These are phyloP conservation scores for Amphibalanus amphitrite DNA, from an alignment of 1,140 invertebrate species.

Conservation along the genomic window DNA sequence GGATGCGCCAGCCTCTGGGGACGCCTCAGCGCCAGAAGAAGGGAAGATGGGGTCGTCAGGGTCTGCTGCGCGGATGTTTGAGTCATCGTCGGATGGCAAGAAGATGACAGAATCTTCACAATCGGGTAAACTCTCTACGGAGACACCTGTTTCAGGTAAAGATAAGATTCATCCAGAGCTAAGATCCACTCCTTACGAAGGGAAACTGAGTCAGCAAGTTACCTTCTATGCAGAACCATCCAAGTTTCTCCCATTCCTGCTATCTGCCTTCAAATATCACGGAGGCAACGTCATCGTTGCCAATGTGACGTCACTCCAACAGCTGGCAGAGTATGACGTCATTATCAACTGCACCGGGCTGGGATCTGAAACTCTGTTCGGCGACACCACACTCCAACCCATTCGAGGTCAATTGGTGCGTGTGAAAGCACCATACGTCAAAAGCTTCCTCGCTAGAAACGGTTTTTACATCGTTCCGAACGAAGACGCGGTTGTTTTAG, in stretches of 20 bases:
- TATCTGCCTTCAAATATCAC: slow-evolving; percentile 12
- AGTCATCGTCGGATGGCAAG: no score
- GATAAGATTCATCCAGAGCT: no score
- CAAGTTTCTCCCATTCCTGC: slow-evolving; percentile 15
- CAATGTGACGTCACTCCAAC: slow-evolving; percentile 7
- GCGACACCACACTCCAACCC: slow-evolving; percentile 17
- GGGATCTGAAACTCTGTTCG: slow-evolving; percentile 17
- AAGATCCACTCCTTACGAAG: no score
- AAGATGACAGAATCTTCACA: background rate
- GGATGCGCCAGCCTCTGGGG: background rate
- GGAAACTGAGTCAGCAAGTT: background rate
- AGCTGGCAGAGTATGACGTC: slow-evolving; percentile 15
- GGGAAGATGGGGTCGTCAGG: no score
- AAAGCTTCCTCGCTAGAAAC: background rate
- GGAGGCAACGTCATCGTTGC: slow-evolving; percentile 4
- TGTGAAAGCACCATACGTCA: slow-evolving; percentile 1
- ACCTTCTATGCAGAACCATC: slow-evolving; percentile 13
- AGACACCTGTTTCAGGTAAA: no score
- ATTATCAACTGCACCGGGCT: slow-evolving; percentile 22
- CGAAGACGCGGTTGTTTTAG: slow-evolving; percentile 23
- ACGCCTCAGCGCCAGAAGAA: no score
- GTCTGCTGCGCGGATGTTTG: no score
- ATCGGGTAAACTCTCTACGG: no score
- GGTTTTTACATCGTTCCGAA: background rate
- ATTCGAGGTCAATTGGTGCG: slow-evolving; percentile 22